Conservation (phyloP, 1,140 invertebrate genomes). For the Pentalonia nigronervosa region DNA sequence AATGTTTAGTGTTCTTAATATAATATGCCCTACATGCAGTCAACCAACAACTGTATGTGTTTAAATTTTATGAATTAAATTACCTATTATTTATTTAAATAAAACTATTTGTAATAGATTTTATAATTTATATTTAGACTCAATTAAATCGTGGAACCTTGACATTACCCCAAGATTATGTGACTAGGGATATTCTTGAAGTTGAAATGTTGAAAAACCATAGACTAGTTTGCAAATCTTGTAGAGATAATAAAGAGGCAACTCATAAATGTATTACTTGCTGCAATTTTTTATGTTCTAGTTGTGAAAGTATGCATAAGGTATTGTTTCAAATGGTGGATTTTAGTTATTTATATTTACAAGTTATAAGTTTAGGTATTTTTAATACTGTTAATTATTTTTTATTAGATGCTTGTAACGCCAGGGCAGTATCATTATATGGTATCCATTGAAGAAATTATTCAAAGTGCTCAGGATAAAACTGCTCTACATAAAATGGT, state of each 20-base stretch:
- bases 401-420: slow-evolving; percentile 74
- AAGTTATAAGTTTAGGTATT: slow-evolving; percentile 31
- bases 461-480: slow-evolving; percentile 74
- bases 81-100: slow-evolving; percentile 18
- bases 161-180: slow-evolving; percentile 82
- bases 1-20: slow-evolving; percentile 66
- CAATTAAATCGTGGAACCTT: slow-evolving; percentile 74
- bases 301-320: slow-evolving; percentile 92
- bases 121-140: slow-evolving; percentile 55
- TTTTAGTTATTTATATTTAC: neutral
- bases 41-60: slow-evolving; percentile 77
- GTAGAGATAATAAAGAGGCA: slow-evolving; percentile 87
- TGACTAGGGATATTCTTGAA: slow-evolving; percentile 84
- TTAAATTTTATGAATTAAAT: slow-evolving; percentile 12
- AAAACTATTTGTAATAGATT: slow-evolving; percentile 19
- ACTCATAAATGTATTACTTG: slow-evolving; percentile 92
- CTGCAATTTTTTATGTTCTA: slow-evolving; percentile 89
- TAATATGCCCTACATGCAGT: slow-evolving; percentile 79
- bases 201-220: slow-evolving; percentile 79
- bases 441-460: slow-evolving; percentile 84
- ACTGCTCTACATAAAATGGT: slow-evolving; percentile 82
- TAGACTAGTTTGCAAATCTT: slow-evolving; percentile 83
- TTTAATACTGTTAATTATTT: slow-evolving; percentile 34
- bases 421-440: slow-evolving; percentile 93
- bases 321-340: slow-evolving; percentile 58